Percentiles rank a stretch among this genome's conserved stretches.
phyloP scores from a whole-genome alignment of 2,888 invertebrate genomes.

The Dinocampus coccinellae region DNA sequence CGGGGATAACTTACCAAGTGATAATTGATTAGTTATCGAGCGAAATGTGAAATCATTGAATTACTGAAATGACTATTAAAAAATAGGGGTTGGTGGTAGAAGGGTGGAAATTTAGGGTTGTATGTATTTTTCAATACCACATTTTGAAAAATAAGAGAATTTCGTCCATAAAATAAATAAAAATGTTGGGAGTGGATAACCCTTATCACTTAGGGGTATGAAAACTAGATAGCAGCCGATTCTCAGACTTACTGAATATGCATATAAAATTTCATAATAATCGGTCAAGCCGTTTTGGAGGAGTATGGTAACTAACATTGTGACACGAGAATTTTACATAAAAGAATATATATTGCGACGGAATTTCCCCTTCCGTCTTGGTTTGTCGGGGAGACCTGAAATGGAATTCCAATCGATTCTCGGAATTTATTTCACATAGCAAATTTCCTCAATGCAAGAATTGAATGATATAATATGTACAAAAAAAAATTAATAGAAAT shows the following conservation, averaged over 20 bases:
- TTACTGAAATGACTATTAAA: constrained; percentile 11
- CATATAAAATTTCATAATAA: constrained; percentile 20
- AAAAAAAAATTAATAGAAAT: too few relatives aligned
- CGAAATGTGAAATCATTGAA: too few relatives aligned
- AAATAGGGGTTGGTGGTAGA: not conserved
- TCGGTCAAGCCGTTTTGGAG: constrained; percentile 27
- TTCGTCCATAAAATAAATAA: not conserved
- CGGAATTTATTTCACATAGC: too few relatives aligned
- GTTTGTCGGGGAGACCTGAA: too few relatives aligned
- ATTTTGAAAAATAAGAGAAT: constrained; percentile 2
- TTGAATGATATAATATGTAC: too few relatives aligned
- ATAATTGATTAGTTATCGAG: too few relatives aligned
- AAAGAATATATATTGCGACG: too few relatives aligned
- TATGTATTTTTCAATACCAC: constrained; percentile 2
- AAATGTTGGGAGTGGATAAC: constrained; percentile 2
- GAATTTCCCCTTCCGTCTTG: too few relatives aligned
- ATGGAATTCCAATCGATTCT: too few relatives aligned
- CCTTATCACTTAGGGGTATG: constrained; percentile 20
- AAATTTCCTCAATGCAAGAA: too few relatives aligned
- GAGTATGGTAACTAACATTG: constrained; percentile 10
- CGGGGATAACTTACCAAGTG: too few relatives aligned
- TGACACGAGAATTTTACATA: constrained; percentile 28
- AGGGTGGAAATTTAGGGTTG: constrained; percentile 4
- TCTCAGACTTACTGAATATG: constrained; percentile 10
- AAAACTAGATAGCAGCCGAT: constrained; percentile 7